A percentile compares a stretch with the other conserved stretches of the same genome.
These are phyloP conservation scores for Falco concolor DNA, from an alignment of 2,797 vertebrate species.

Conservation along the genomic window DNA sequence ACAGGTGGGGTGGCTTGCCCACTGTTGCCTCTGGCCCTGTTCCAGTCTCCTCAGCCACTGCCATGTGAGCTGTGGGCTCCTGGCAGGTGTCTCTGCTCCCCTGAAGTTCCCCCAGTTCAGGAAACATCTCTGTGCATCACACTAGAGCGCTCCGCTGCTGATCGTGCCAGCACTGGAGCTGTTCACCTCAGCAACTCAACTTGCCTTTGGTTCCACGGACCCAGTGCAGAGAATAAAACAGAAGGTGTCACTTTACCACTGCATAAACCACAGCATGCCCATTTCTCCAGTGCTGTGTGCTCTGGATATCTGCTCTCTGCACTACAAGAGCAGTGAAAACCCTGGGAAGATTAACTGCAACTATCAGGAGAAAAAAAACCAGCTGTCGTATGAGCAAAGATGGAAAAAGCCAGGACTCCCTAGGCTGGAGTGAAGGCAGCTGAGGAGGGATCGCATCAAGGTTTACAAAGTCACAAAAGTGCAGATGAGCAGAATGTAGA, in stretches of 20 bases:
- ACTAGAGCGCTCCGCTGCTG: accelerated
- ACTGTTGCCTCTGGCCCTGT: neutral
- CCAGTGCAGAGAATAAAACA: neutral
- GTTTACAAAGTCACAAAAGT: neutral
- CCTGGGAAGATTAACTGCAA: neutral
- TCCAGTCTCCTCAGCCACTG: neutral
- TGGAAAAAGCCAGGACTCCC: neutral
- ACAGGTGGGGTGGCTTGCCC: neutral
- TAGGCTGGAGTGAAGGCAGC: neutral
- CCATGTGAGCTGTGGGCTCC: neutral
- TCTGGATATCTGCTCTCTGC: neutral
- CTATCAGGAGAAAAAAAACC: neutral
- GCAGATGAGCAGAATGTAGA: neutral
- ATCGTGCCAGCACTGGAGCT: accelerated
- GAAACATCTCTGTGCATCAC: accelerated
- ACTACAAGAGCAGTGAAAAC: neutral
- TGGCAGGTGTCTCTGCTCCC: neutral
- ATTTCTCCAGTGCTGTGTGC: neutral
- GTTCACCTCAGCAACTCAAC: accelerated
- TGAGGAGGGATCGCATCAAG: neutral
- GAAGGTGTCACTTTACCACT: neutral
- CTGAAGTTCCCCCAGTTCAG: neutral
- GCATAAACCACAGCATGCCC: neutral
- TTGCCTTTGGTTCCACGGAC: neutral
- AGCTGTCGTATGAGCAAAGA: neutral